Conservation (phyloP, 2,113 vertebrate species). For the Caloenas nicobarica region DNA sequence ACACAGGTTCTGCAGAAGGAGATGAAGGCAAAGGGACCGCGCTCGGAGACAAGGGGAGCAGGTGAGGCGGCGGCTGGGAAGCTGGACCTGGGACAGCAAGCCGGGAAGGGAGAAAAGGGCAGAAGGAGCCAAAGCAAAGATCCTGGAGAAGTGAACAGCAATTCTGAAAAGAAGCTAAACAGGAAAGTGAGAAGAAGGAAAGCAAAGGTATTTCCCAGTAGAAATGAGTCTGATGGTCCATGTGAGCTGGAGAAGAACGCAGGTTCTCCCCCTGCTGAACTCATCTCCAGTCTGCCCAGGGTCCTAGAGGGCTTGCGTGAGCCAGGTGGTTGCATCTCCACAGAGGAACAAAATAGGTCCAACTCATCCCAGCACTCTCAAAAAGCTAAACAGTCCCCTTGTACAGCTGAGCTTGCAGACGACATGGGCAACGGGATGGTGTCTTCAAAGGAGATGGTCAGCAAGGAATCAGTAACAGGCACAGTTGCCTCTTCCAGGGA, state of each 20-base stretch:
- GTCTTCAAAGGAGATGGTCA: background rate
- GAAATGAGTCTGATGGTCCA: background rate
- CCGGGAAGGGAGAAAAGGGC: background rate
- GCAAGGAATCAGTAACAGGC: background rate
- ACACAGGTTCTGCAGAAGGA: background rate
- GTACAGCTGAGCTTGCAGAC: background rate
- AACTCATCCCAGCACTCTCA: background rate
- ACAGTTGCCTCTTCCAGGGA: background rate
- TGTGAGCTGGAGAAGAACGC: constrained; percentile 2
- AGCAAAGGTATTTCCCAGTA: background rate
- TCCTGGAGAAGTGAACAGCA: background rate
- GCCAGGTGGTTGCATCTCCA: background rate
- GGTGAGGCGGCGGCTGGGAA: accelerated
- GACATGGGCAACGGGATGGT: background rate
- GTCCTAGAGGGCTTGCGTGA: background rate
- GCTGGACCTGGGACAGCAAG: background rate
- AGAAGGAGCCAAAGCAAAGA: background rate
- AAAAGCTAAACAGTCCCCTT: background rate
- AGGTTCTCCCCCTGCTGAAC: constrained; percentile 62
- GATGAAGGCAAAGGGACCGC: background rate
- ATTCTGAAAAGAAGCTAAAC: constrained; percentile 6
- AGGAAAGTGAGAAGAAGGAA: constrained; percentile 54
- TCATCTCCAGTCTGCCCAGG: constrained; percentile 66
- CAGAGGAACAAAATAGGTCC: background rate
- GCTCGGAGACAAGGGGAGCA: background rate